Conservation (phyloP, 2,797 vertebrate genomes). For the Thripadectes ignobilis region DNA sequence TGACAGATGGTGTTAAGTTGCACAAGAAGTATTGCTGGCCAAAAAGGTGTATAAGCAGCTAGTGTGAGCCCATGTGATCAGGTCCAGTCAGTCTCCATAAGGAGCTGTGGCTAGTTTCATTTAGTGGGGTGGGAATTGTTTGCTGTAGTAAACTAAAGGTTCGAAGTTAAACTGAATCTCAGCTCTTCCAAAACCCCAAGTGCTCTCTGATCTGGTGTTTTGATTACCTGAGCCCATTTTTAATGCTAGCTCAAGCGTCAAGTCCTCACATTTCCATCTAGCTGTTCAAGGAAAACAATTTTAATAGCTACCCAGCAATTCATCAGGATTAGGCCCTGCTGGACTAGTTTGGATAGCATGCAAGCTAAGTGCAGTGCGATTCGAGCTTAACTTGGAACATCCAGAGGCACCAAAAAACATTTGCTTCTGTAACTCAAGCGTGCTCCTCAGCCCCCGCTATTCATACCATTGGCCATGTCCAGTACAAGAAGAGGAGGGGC, state of each 20-base stretch:
- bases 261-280: slow-evolving; percentile 4
- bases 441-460: background rate
- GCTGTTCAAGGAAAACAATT: slow-evolving; percentile 38
- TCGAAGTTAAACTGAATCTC: background rate
- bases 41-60: background rate
- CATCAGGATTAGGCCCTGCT: slow-evolving; percentile 16
- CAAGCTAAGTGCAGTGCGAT: background rate
- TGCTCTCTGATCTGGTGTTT: background rate
- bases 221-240: slow-evolving; percentile 37
- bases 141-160: background rate
- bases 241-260: slow-evolving; percentile 18
- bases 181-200: background rate
- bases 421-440: background rate
- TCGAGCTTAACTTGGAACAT: background rate
- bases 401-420: background rate
- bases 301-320: slow-evolving; percentile 21
- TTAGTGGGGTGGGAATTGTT: background rate
- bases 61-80: background rate
- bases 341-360: slow-evolving; percentile 1
- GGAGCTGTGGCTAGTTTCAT: background rate
- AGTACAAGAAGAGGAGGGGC: background rate
- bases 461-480: background rate
- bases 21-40: background rate
- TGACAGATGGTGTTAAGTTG: background rate
- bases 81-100: background rate